Evolutionary conservation across 2,113 vertebrate genomes (phyloP).

Genomic region (Candoia aspera): DNA sequence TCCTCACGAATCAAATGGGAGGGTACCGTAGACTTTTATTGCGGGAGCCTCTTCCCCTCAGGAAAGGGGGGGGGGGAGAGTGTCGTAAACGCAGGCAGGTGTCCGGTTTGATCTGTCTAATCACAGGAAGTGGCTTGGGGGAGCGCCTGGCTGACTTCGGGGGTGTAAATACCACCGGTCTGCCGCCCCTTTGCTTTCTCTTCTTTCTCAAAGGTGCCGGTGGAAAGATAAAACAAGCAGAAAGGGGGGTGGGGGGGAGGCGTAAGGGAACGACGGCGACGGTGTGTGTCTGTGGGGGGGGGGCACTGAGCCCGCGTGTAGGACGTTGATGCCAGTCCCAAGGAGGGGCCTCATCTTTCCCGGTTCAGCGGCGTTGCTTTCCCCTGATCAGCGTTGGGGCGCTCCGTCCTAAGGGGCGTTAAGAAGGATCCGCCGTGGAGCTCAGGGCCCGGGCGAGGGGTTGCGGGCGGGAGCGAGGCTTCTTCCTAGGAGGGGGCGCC

Average conservation of each 20-base stretch:
- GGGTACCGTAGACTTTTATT: constrained; percentile 61
- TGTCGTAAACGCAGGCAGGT: constrained; percentile 70
- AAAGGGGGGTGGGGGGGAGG: neutral
- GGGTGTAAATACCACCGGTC: constrained; percentile 63
- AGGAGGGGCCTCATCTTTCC: neutral
- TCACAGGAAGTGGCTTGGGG: constrained; percentile 64
- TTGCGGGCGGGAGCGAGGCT: neutral
- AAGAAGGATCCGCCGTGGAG: neutral
- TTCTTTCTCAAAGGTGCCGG: constrained; percentile 48
- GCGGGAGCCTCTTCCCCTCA: constrained; percentile 58
- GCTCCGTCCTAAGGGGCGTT: neutral
- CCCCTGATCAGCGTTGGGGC: neutral
- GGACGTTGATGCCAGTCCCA: neutral
- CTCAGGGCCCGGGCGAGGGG: neutral
- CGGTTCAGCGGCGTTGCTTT: neutral
- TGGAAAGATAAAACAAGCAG: constrained; percentile 36
- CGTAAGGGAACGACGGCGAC: no score
- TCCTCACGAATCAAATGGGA: neutral
- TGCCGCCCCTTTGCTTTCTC: constrained; percentile 50
- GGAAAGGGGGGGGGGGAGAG: constrained; percentile 31
- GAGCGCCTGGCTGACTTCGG: neutral
- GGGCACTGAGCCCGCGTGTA: neutral
- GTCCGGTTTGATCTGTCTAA: constrained; percentile 69
- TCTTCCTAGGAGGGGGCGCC: neutral
- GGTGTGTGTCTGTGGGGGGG: neutral